Evolutionary conservation across 2,113 vertebrate genomes (phyloP).

Genomic region (Prinia subflava): DNA sequence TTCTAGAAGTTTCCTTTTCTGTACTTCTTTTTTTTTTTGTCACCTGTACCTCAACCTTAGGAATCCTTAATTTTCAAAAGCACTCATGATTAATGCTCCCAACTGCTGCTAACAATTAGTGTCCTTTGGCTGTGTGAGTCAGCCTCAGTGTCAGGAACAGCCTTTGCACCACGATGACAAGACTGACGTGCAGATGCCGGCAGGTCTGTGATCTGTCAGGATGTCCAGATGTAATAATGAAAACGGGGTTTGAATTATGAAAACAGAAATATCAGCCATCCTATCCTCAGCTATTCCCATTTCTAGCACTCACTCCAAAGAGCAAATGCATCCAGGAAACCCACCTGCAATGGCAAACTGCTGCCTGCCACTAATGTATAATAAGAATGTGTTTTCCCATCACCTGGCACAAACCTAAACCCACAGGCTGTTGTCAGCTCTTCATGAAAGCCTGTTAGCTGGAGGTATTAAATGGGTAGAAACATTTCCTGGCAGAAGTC

Average conservation of each 20-base stretch:
- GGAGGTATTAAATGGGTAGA: not conserved
- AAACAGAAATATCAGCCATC: not conserved
- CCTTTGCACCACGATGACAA: not conserved
- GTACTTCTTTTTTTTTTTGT: not conserved
- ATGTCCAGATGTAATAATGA: not conserved
- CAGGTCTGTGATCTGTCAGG: not conserved
- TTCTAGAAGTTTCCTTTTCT: not conserved
- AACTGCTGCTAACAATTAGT: not conserved
- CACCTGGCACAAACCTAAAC: not conserved
- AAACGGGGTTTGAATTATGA: not conserved
- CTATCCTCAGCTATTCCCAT: not conserved
- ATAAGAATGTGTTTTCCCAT: not conserved
- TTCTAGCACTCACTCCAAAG: not conserved
- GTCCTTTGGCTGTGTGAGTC: not conserved
- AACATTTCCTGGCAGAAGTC: not conserved
- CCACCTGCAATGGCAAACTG: not conserved
- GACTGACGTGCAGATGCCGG: not conserved
- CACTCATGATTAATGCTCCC: not conserved
- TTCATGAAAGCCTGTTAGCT: not conserved
- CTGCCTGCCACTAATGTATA: not conserved
- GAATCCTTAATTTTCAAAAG: not conserved
- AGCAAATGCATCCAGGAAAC: not conserved
- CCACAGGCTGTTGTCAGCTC: not conserved
- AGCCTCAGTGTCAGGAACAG: not conserved
- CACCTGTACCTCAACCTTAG: not conserved